Conservation (phyloP, 2,888 invertebrate genomes). For the Aphidoletes aphidimyza region DNA sequence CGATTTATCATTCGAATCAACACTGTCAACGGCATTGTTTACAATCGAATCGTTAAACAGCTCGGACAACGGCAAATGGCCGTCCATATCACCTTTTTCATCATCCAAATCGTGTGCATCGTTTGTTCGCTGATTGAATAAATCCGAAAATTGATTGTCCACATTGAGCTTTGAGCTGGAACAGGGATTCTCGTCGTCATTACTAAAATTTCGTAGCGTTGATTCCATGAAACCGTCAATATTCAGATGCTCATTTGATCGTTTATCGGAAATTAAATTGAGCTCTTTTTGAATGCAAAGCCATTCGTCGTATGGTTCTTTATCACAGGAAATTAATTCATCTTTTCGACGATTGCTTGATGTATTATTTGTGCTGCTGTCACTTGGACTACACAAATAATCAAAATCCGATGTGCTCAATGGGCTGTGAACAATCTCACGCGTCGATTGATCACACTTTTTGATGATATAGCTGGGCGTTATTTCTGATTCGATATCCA, state of each 20-base stretch:
- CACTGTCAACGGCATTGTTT: conserved; percentile 57
- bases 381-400: conserved; percentile 56
- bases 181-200: conserved; percentile 2
- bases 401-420: conserved; percentile 57
- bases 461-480: conserved; percentile 66
- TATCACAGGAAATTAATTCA: conserved; percentile 56
- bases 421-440: conserved; percentile 33
- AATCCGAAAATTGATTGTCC: conserved; percentile 61
- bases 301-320: conserved; percentile 74
- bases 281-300: conserved; percentile 75
- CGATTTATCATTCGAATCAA: conserved; percentile 60
- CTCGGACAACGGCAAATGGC: conserved; percentile 60
- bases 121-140: conserved; percentile 58
- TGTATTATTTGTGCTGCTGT: conserved; percentile 49
- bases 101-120: not conserved
- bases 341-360: conserved; percentile 58
- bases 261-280: conserved; percentile 65
- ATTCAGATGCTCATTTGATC: conserved; percentile 53
- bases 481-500: conserved; percentile 66
- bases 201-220: conserved; percentile 57
- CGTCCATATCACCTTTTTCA: conserved; percentile 19
- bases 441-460: conserved; percentile 59
- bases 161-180: conserved; percentile 52
- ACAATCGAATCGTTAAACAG: conserved; percentile 62
- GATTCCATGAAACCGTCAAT: conserved; percentile 55